These are phyloP conservation scores for Xanthia togata DNA, from an alignment of 2,888 invertebrate species.

Conservation along the genomic window DNA sequence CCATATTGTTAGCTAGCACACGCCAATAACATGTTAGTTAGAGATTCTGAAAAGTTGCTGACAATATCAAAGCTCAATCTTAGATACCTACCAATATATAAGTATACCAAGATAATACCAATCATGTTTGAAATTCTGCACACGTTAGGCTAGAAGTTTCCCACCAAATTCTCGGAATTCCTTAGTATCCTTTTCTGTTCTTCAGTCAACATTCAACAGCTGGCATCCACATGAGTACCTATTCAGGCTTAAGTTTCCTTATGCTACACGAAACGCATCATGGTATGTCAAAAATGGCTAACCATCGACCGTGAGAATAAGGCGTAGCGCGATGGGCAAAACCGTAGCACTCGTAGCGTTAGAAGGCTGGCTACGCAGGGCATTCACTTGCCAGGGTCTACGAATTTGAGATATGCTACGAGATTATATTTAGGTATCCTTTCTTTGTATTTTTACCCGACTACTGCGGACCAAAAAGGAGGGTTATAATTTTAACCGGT, in stretches of 20 bases:
- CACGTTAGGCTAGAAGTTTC: neutral
- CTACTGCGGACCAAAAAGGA: no score
- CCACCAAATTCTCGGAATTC: neutral
- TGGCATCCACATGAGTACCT: neutral
- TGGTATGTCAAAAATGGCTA: constrained; percentile 12
- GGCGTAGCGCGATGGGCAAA: constrained; percentile 9
- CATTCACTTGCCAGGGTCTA: constrained; percentile 23
- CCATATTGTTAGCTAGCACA: no score
- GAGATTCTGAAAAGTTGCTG: no score
- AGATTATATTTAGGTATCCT: neutral
- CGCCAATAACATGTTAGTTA: no score
- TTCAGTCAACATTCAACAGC: neutral
- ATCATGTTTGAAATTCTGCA: no score
- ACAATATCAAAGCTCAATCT: neutral
- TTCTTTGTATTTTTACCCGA: no score
- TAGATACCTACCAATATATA: no score
- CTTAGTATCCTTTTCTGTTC: neutral
- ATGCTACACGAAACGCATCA: neutral
- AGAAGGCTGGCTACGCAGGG: constrained; percentile 8
- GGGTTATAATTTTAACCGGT: no score
- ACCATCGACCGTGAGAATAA: constrained; percentile 11
- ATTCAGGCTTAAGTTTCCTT: neutral
- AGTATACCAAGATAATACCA: no score
- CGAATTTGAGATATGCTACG: constrained; percentile 21
- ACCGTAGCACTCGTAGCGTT: constrained; percentile 39